Base-by-base conservation (phyloP, 2,797 vertebrate species). In the Petrocephalus sullivani region DNA sequence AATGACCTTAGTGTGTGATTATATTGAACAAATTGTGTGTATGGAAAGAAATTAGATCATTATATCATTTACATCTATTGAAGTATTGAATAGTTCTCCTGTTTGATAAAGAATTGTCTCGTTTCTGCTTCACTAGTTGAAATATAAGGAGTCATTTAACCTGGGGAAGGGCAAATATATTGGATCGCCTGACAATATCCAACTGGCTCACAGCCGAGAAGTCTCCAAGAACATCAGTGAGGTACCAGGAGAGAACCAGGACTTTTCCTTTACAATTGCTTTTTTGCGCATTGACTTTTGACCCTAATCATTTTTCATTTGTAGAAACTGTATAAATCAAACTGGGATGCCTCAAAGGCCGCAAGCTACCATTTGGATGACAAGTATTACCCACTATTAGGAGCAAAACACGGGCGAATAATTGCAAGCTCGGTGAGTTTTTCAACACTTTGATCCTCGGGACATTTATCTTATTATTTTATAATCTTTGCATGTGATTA, bases 91-190 rank as follows among this genome's bases (percentile, higher is more conserved):
- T 81, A 81, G 75, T 78, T 78, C 37, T 78, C 41, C 41, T 46
- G 28, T 49, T 21, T 49, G 19, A 81, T 21, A 49, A 49, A n/a
- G 51, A 60, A 57, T 54, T 37, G 57, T 88, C 8, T 90, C 21
- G 87, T 89, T 90, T 87, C 87, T 71, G 91, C 37, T 90, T 91
- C 46, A 56, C 58, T 88, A 99, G 98, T 90, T 99, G 33, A 99
- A 98, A 94, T 99, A 99, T 94, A 98, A 99, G 93, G 98, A 99
- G 94, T 97, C 97, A 0, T 99, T 99, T 93, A 99, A 99, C 90
- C 93, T 95, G 49, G 96, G 97, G 90, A 99, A 97, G 93, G 98
- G 98, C 51, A 95, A 96, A 0, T 99, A 98, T 87, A 97, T 96
- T 0, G 98, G 98, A 19, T 97, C 97, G 89, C 95, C 97, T 19